Evolutionary conservation across 2,113 vertebrate species (phyloP), one percentile per base, ranked within the genome.

Genomic region (Ictalurus punctatus): DNA sequence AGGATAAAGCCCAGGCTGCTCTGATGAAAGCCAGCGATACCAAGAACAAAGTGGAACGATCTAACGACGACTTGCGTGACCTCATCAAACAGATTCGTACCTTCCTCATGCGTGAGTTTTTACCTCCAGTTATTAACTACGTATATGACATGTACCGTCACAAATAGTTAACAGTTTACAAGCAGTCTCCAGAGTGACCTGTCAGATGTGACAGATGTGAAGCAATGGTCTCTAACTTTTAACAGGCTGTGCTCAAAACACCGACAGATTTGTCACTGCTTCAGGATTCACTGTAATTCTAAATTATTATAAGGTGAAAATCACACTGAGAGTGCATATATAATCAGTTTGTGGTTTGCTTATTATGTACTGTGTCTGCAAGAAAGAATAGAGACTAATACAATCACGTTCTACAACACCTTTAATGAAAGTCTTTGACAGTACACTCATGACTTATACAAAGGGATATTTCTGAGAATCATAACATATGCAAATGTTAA

Each of bases 81-180:
- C 97, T 99, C 83, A 99, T 99, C 95, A 97, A 96, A 92, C 96
- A 97, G 54, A 96, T 99, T 94, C 96, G 98, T 78, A 96, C 97
- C 91, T 99, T 99, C 93, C 96, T 99, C 92, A 99, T 95, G 89
- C 97, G 98, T 99, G 94, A 98, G 91, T 88, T 30, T 48, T 81
- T 61, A 10, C 25, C 52, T 78, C 25, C 56, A 54, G 2, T 21
- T 71, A 19, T 63, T 87, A 48, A 7, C 27, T 48, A 6, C 6
- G 4, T 27, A 52, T 83, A 27, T 58, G 34, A 74, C 34, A 63
- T 12, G 5, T 34, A 44, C 25, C 1, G 52, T 69, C 44, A 87
- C 79, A 58, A n/a, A 30, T 71, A 4, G 17, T 8, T 54, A 37
- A 4, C 5, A 9, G 34, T 48, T 78, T 5, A 44, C 21, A 74